Percentiles rank a stretch among this genome's conserved stretches.
phyloP scores from a whole-genome alignment of 2,113 vertebrate species.

The Uria aalge region DNA sequence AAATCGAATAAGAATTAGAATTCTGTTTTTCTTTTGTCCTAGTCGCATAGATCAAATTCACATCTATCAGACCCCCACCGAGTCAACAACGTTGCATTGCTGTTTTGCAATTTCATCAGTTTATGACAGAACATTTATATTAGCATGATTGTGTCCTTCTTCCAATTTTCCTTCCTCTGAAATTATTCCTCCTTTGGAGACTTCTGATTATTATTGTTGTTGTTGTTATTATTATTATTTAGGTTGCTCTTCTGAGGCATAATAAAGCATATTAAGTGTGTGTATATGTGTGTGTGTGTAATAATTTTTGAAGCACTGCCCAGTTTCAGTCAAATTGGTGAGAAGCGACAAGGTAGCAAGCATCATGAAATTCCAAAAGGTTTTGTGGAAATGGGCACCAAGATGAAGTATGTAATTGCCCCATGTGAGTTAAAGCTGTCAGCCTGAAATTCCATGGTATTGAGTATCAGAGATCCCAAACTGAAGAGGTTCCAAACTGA shows the following conservation, averaged over 20 bases:
- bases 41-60: not conserved
- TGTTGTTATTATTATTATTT: not conserved
- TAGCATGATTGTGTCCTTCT: not conserved
- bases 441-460: rapidly evolving
- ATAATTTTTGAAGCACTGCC: not conserved
- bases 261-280: not conserved
- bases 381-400: not conserved
- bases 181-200: not conserved
- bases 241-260: not conserved
- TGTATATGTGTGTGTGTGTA: not conserved
- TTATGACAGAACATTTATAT: not conserved
- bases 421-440: not conserved
- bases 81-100: not conserved
- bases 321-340: not conserved
- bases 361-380: not conserved
- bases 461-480: not conserved
- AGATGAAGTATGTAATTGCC: not conserved
- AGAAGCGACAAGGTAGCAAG: not conserved
- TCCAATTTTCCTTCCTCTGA: not conserved
- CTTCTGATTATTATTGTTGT: not conserved
- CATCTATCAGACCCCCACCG: not conserved
- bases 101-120: not conserved
- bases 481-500: not conserved
- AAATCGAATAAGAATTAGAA: not conserved
- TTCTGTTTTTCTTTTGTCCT: not conserved